Evolutionary conservation across 2,888 invertebrate species (phyloP).

Genomic region (Autographa gamma): DNA sequence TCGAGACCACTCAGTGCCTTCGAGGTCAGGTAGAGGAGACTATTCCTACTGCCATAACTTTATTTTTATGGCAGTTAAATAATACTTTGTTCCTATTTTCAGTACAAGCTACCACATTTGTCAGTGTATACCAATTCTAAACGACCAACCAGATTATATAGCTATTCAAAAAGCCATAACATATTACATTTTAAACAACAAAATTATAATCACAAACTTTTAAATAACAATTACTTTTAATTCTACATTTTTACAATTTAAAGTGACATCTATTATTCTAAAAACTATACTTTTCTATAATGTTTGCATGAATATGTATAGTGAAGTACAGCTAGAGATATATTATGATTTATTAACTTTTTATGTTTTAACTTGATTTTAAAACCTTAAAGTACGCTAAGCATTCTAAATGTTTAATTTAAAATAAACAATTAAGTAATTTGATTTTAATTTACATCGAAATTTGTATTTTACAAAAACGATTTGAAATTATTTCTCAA

Average conservation of each 20-base stretch:
- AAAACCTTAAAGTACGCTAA: constrained; percentile 32
- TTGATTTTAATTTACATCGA: constrained; percentile 18
- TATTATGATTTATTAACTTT: constrained; percentile 28
- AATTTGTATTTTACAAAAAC: neutral
- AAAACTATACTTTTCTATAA: constrained; percentile 30
- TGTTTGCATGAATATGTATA: constrained; percentile 62
- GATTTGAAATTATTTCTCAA: neutral
- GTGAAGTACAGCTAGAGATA: constrained; percentile 37
- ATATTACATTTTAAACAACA: constrained; percentile 54
- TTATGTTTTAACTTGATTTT: constrained; percentile 22
- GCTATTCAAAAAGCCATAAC: constrained; percentile 73
- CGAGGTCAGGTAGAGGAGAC: too few relatives aligned
- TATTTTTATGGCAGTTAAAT: too few relatives aligned
- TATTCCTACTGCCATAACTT: too few relatives aligned
- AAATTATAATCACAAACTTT: constrained; percentile 51
- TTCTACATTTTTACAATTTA: constrained; percentile 59
- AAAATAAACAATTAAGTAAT: constrained; percentile 7
- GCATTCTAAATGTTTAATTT: constrained; percentile 15
- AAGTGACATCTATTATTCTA: constrained; percentile 52
- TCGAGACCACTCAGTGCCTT: too few relatives aligned
- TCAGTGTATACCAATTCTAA: constrained; percentile 36
- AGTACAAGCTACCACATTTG: constrained; percentile 28
- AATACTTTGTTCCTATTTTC: constrained; percentile 7
- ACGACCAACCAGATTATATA: constrained; percentile 61
- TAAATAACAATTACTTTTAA: constrained; percentile 61